Percentiles rank a stretch among this genome's conserved stretches.
Conservation (phyloP, 2,888 invertebrate genomes). For the Lasioglossum leucozonium region DNA sequence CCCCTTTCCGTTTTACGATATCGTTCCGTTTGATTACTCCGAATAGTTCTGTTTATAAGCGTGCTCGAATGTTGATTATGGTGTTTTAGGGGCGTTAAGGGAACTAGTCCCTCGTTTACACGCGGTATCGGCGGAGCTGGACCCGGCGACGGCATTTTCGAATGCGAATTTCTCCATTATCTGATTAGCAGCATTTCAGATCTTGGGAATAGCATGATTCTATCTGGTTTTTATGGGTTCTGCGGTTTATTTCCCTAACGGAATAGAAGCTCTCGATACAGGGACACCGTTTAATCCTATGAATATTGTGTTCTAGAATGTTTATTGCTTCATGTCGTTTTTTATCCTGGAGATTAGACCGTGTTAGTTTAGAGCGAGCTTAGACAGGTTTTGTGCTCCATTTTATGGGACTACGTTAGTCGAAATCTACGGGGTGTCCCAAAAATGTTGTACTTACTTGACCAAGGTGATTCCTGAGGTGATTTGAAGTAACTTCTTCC, state of each 20-base stretch:
- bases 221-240: neutral
- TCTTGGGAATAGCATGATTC: neutral
- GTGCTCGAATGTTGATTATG: conserved; percentile 22
- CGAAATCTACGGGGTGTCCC: neutral
- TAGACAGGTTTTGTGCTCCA: neutral
- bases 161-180: neutral
- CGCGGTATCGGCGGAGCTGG: neutral
- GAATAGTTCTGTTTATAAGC: neutral
- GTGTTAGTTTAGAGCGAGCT: neutral
- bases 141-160: neutral
- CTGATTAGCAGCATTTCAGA: neutral
- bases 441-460: no score
- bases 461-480: no score
- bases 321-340: neutral
- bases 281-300: neutral
- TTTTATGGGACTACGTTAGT: neutral
- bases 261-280: neutral
- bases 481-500: no score
- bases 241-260: neutral
- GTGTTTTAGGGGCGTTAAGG: neutral
- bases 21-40: conserved; percentile 22
- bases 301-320: neutral
- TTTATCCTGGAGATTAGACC: neutral
- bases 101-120: conserved; percentile 13
- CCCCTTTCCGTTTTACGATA: conserved; percentile 32